Evolutionary conservation across 2,113 vertebrate species (phyloP).

Genomic region (Neogale vison): DNA sequence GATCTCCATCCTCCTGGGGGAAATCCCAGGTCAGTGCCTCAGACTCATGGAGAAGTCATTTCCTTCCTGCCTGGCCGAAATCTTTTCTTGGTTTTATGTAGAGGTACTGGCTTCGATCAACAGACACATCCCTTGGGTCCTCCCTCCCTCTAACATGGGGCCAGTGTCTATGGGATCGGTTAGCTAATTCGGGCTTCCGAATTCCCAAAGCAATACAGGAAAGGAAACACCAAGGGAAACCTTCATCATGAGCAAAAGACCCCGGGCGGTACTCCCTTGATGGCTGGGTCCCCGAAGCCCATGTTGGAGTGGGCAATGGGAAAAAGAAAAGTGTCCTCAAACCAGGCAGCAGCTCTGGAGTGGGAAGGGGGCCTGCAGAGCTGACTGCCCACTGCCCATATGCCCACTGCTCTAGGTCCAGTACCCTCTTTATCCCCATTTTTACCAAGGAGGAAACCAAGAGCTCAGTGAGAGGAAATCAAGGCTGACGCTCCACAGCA

Average conservation of each 20-base stretch:
- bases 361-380: background rate
- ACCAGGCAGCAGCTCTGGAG: background rate
- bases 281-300: background rate
- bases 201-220: background rate
- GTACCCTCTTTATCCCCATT: background rate
- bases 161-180: background rate
- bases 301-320: background rate
- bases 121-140: background rate
- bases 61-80: conserved; percentile 43
- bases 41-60: conserved; percentile 48
- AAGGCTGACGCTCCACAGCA: background rate
- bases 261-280: background rate
- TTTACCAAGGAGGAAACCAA: background rate
- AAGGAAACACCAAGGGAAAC: conserved; percentile 8
- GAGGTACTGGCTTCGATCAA: conserved; percentile 5
- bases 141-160: no score
- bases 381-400: background rate
- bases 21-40: conserved; percentile 36
- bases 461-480: background rate
- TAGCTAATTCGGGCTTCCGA: background rate
- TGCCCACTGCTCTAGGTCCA: background rate
- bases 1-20: conserved; percentile 58
- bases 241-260: background rate
- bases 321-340: background rate
- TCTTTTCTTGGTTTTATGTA: conserved; percentile 49